Evolutionary conservation across 2,888 invertebrate species (phyloP), one percentile per base, ranked within the genome.

Genomic region (Acrobasis repandana): DNA sequence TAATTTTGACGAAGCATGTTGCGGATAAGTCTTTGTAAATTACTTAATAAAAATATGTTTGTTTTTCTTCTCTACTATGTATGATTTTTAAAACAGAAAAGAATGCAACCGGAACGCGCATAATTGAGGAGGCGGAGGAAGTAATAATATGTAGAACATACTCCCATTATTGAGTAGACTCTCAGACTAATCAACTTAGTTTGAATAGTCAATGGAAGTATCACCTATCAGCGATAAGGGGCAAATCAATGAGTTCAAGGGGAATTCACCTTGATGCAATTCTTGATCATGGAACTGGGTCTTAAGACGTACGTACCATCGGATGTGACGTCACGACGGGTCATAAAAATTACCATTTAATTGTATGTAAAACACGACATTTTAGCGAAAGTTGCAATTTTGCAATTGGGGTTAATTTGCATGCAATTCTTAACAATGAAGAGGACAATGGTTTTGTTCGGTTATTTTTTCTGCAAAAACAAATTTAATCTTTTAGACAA

Each of bases 281-380:
- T 54, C 20, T 20, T n/a, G 54, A 54, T 54, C 54, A 54, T n/a
- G 54, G 38, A 54, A 54, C 54, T 54, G 38, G 38, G 54, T 20
- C 54, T 43, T 20, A 11, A 54, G 54, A 52, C 10, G 34, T 20
- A 3, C 2, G 20, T 15, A 52, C 36, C 38, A 54, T 54, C 54
- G 43, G 38, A 59, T 34, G 33, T 54, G 48, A 56, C 54, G 36
- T 47, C 34, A 48, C 15, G 58, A 38, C 49, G 48, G 58, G 43
- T 50, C 60, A 54, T 38, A 61, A 58, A 74, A 80, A 80, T 82
- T 79, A 74, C 69, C 77, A 82, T 84, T 78, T 85, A 84, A 84
- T 83, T 80, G 77, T 78, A 79, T 74, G 79, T 76, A 73, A 77
- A 77, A 74, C 69, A 67, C 74, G 80, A 73, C 80, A 82, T 83